phyloP scores from a whole-genome alignment of 2,113 vertebrate genomes.

The Nannospalax galili region DNA sequence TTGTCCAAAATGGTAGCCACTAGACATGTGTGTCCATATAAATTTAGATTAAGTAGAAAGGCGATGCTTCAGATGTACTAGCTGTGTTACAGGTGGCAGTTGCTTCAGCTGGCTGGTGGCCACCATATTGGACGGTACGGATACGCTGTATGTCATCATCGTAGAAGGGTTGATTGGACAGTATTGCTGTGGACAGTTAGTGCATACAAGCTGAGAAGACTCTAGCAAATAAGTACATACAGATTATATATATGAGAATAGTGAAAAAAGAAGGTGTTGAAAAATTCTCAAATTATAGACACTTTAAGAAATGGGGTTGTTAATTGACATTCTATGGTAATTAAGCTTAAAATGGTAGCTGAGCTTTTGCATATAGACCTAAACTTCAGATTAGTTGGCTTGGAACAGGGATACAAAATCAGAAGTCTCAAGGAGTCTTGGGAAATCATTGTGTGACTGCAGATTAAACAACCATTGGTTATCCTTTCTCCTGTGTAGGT shows the following conservation, averaged over 20 bases:
- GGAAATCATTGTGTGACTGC: neutral
- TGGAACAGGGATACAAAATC: constrained; percentile 27
- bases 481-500: neutral
- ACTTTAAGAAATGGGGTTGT: neutral
- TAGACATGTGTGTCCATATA: neutral
- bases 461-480: constrained; percentile 16
- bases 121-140: neutral
- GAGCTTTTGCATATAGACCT: constrained; percentile 17
- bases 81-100: neutral
- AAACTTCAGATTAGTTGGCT: constrained; percentile 48
- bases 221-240: neutral
- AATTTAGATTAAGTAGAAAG: constrained; percentile 31
- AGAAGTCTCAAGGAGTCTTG: neutral
- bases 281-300: constrained; percentile 31
- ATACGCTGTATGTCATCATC: neutral
- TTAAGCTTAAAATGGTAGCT: neutral
- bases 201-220: neutral
- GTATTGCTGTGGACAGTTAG: neutral
- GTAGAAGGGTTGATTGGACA: neutral
- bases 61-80: neutral
- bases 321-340: constrained; percentile 27
- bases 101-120: neutral
- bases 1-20: neutral
- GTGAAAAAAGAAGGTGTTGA: neutral
- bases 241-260: neutral